Conservation (phyloP, 92 coral and sea anemone genomes). For the Paramuricea clavata region DNA sequence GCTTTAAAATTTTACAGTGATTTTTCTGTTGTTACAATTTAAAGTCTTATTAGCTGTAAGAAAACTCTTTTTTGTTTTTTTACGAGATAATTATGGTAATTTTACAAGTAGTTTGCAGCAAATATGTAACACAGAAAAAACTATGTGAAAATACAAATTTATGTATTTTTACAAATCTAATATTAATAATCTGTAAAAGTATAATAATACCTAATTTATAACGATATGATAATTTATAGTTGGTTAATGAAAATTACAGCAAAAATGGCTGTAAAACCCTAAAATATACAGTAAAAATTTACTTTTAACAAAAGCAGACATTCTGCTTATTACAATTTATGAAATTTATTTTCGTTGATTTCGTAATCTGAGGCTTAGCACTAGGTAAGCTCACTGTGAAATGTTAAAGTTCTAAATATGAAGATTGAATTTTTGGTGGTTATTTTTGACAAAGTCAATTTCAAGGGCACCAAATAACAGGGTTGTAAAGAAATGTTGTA, state of each 20-base stretch:
- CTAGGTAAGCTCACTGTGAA: too few relatives aligned
- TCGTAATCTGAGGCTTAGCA: too few relatives aligned
- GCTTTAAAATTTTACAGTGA: slow-evolving; percentile 19
- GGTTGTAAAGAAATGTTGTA: too few relatives aligned
- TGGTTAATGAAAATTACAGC: too few relatives aligned
- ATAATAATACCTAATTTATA: background rate
- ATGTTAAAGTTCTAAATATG: too few relatives aligned
- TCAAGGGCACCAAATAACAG: too few relatives aligned
- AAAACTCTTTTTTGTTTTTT: background rate
- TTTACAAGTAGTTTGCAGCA: background rate
- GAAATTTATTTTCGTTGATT: too few relatives aligned
- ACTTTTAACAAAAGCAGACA: too few relatives aligned
- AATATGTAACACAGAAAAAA: slow-evolving; percentile 6
- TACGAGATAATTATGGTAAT: background rate
- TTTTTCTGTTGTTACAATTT: background rate
- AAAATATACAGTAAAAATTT: too few relatives aligned
- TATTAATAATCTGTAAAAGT: background rate
- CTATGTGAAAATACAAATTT: background rate
- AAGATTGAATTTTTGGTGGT: too few relatives aligned
- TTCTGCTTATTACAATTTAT: background rate
- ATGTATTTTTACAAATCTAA: background rate
- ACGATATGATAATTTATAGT: background rate
- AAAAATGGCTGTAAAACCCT: too few relatives aligned
- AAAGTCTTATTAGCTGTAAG: background rate
- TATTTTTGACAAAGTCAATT: too few relatives aligned